Evolutionary conservation across 1,140 invertebrate genomes (phyloP), one percentile per base, ranked within the genome.

Genomic region (Aphaenogaster ashmeadi): DNA sequence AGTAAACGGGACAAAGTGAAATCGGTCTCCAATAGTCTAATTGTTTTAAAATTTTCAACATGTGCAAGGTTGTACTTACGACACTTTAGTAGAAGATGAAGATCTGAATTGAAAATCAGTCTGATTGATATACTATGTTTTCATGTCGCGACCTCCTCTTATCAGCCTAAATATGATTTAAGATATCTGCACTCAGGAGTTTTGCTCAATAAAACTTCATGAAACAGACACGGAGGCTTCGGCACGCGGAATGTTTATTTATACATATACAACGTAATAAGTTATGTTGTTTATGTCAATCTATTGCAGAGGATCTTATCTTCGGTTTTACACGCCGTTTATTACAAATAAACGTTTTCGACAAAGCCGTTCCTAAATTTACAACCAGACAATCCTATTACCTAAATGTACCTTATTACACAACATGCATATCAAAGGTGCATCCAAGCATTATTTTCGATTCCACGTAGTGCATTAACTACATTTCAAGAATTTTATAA

Each of bases 71-170:
- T 21, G 1, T 3, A 72, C 8, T 50, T 38, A 41, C 5, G 33
- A 41, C 36, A 75, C 0, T 56, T 56, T 75, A 56, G 58, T 75
- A 75, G 11, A 41, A 33, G 21, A 77, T n/a, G 4, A 60, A 77
- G 0, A 33, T 44, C 75, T 0, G 3, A 78, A 78, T 78, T n/a
- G 27, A 64, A 78, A 44, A 62, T 78, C 56, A n/a, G 9, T 21
- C 7, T 75, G 74, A 78, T n/a, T 62, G 21, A 44, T 60, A n/a
- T 78, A 78, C 18, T 78, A 78, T 33, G n/a, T 78, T 64, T 75
- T 27, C 9, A 41, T 77, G 41, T 64, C 75, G 8, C 41, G 36
- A 75, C 38, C 18, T 78, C 33, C n/a, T 7, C 21, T 78, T 78
- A 78, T 78, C 56, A 62, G 56, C 15, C 38, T n/a, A 64, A 78